These are phyloP conservation scores for Syndactyla subalaris DNA, from an alignment of 2,797 vertebrate species.

Conservation along the genomic window DNA sequence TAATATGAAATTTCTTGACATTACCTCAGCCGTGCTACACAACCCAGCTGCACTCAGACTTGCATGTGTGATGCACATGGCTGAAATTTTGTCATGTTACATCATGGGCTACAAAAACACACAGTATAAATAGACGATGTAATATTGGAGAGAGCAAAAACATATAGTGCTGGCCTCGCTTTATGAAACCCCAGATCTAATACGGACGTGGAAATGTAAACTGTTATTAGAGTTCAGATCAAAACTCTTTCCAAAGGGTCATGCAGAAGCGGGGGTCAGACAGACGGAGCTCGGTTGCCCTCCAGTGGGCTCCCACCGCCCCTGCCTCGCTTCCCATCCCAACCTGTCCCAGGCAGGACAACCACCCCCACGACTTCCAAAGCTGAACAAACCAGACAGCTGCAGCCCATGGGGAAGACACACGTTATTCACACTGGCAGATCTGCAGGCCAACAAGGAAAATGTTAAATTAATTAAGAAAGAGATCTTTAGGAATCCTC, in stretches of 20 bases:
- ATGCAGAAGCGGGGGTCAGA: neutral
- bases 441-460: neutral
- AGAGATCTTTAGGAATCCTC: neutral
- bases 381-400: neutral
- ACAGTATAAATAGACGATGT: constrained; percentile 73
- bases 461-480: constrained; percentile 24
- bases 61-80: constrained; percentile 80
- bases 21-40: constrained; percentile 80
- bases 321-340: neutral
- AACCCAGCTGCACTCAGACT: constrained; percentile 77
- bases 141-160: constrained; percentile 67
- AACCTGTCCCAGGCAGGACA: neutral
- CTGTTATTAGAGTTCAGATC: neutral
- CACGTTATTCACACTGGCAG: neutral
- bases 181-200: constrained; percentile 54
- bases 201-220: constrained; percentile 50
- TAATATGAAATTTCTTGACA: constrained; percentile 83
- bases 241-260: neutral
- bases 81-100: constrained; percentile 73
- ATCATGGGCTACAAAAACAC: constrained; percentile 76
- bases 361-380: neutral
- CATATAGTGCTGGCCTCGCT: constrained; percentile 26
- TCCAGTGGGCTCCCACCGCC: constrained; percentile 70
- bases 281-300: constrained; percentile 75
- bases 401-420: neutral